Percentiles rank a stretch among this genome's conserved stretches.
phyloP scores from a whole-genome alignment of 2,888 invertebrate species.

The Trissoscelio sp. region DNA sequence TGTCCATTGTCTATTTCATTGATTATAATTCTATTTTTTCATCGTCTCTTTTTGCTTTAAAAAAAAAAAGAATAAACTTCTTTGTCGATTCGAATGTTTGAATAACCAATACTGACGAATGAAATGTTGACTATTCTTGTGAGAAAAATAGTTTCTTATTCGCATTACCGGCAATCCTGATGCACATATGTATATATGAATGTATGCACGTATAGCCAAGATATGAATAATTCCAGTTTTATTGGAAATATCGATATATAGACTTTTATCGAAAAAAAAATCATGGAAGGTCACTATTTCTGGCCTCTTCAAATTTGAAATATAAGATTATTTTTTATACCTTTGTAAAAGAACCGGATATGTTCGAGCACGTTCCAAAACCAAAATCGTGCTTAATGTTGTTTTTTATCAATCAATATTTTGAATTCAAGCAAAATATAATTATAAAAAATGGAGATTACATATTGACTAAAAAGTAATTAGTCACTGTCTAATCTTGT shows the following conservation, averaged over 20 bases:
- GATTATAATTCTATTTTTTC: neutral
- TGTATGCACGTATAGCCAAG: conserved; percentile 70
- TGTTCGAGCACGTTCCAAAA: conserved; percentile 73
- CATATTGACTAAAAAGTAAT: neutral
- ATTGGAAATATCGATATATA: conserved; percentile 81
- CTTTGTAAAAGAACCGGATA: conserved; percentile 74
- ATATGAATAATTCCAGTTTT: conserved; percentile 82
- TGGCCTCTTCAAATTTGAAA: conserved; percentile 69
- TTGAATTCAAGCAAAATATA: neutral
- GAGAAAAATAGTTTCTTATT: conserved; percentile 38
- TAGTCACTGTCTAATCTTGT: neutral
- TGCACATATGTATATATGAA: conserved; percentile 69
- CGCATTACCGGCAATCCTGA: conserved; percentile 46
- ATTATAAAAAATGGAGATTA: neutral
- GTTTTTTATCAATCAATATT: neutral
- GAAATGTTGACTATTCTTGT: conserved; percentile 31
- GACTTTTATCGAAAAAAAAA: conserved; percentile 75
- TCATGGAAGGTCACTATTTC: conserved; percentile 44
- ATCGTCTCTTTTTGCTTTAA: neutral
- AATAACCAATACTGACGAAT: conserved; percentile 31
- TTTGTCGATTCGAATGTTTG: conserved; percentile 50
- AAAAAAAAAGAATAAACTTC: neutral
- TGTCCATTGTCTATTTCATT: conserved; percentile 15
- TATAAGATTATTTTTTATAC: conserved; percentile 78
- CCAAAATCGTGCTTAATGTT: conserved; percentile 48